Base-by-base conservation (phyloP, 30 jellyfish, hydroid and myxozoan genomes). In the Mastigias papua region DNA sequence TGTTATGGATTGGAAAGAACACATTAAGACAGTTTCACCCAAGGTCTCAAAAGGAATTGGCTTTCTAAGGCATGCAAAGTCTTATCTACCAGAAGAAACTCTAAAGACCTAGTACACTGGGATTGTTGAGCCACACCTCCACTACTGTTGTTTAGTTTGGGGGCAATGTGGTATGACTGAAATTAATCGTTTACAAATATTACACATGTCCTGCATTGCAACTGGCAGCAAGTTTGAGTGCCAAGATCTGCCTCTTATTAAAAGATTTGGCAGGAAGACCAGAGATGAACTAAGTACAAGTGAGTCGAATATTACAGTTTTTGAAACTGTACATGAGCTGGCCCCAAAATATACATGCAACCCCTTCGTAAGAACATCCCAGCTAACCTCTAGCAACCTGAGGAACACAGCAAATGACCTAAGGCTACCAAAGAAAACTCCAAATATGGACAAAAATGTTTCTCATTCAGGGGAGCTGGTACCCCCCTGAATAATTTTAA, bases 81-180 rank as follows among this genome's bases (percentile, higher is more conserved):
- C 13, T 11, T 27, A 7, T 60, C 19, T 35, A 1, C 67, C 67
- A 1, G 23, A 4, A 72, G 84, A 72, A 34, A 28, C 84, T 28
- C 67, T 72, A 13, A 72, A 29, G 68, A 72, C 69, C 42, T 19
- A 27, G 69, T 34, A 1, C 84, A 34, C 68, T 17, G 2, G 80
- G 16, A 15, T 28, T 6, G 80, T 72, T 58, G 84, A 72, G 68
- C 70, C 84, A 37, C 84, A 72, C 29, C 33, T 72, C 29, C 68
- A 69, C 66, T 72, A 29, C 29, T 72, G 69, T 72, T 32, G 66
- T 10, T 30, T 69, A 30, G 84, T 72, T 1, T 72, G 69, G n/a
- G n/a, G n/a, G n/a, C n/a, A n/a, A n/a, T n/a, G n/a, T 21, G 84
- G 1, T 11, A 19, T 22, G 4, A 13, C 48, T 58, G 26, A 61